Conservation (phyloP, 2,797 vertebrate species). For the Poeciliopsis infans region DNA sequence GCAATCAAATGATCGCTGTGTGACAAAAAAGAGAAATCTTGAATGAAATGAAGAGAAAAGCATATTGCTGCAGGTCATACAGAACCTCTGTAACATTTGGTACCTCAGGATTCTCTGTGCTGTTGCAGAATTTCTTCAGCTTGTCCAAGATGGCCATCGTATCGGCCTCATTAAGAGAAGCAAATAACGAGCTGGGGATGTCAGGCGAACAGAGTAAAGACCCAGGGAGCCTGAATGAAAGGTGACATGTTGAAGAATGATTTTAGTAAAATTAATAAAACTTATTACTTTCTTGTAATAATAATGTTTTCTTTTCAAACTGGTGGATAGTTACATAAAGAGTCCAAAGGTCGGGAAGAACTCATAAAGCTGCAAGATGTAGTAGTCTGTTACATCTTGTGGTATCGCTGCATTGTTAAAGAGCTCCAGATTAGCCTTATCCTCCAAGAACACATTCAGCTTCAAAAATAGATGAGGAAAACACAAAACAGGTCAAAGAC, state of each 20-base stretch:
- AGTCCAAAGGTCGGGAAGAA: constrained; percentile 54
- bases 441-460: constrained; percentile 56
- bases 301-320: neutral
- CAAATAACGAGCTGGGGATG: constrained; percentile 57
- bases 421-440: constrained; percentile 73
- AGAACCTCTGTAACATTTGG: neutral
- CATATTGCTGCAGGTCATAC: neutral
- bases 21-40: neutral
- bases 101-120: constrained; percentile 60
- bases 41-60: neutral
- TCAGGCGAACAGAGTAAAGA: constrained; percentile 59
- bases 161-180: constrained; percentile 36
- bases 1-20: neutral
- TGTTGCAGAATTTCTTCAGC: constrained; percentile 58
- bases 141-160: constrained; percentile 37
- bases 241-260: neutral
- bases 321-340: constrained; percentile 44
- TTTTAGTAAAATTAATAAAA: neutral
- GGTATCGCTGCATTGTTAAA: constrained; percentile 62
- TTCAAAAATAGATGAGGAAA: constrained; percentile 38
- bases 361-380: constrained; percentile 59
- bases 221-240: constrained; percentile 61
- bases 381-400: constrained; percentile 52
- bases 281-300: neutral
- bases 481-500: neutral